phyloP scores from a whole-genome alignment of 2,113 vertebrate genomes.

The Ploceus nigricollis region DNA sequence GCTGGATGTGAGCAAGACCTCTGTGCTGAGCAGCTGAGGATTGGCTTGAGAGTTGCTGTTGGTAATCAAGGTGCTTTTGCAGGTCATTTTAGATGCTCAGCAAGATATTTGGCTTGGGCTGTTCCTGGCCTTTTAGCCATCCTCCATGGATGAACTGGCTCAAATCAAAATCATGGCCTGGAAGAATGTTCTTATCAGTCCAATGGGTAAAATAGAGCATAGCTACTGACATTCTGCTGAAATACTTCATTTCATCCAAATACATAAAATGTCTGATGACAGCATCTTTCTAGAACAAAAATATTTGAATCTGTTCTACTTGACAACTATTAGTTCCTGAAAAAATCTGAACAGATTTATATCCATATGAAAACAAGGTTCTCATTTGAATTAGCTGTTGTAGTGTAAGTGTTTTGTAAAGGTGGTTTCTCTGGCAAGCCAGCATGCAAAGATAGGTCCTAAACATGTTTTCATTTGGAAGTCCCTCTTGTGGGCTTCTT shows the following conservation, averaged over 20 bases:
- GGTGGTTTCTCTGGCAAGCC: neutral
- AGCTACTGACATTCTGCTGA: neutral
- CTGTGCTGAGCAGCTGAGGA: neutral
- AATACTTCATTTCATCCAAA: neutral
- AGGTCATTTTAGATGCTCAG: neutral
- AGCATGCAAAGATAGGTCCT: neutral
- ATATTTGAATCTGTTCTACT: neutral
- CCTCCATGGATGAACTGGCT: neutral
- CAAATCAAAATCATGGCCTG: neutral
- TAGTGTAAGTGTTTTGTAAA: neutral
- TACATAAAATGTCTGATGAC: neutral
- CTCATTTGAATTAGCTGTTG: neutral
- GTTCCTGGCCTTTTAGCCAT: neutral
- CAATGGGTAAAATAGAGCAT: fast-evolving
- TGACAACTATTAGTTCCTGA: neutral
- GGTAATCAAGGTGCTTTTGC: neutral
- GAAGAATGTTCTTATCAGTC: neutral
- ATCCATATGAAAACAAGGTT: fast-evolving
- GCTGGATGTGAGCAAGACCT: neutral
- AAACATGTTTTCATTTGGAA: neutral
- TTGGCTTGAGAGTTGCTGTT: neutral
- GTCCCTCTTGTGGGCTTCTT: neutral
- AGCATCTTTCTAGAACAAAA: neutral
- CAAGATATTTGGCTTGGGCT: neutral
- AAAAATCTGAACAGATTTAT: neutral